Base-by-base conservation (phyloP, 2,113 vertebrate species). In the Limanda limanda region DNA sequence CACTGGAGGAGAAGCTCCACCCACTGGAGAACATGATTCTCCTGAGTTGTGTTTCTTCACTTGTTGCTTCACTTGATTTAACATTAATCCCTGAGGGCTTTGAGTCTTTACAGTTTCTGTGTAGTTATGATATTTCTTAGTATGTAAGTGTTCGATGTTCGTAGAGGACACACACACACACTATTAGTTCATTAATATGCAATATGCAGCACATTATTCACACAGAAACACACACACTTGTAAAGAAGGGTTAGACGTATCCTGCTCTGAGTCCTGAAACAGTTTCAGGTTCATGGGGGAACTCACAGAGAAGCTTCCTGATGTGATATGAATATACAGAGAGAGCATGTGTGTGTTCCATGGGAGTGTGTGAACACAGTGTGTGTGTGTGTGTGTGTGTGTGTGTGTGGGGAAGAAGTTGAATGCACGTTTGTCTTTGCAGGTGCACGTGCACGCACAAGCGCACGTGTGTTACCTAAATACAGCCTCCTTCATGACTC, bases 241-340 rank as follows among this genome's bases (percentile, higher is more conserved):
- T 42, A 68, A 6, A 68, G 31, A 75, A 67, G 68, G 88, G 78
- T 85, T 75, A 71, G 81, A 80, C 71, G 79, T 62, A 78, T 88
- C 45, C 80, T 35, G 82, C 78, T 87, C 63, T 67, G 14, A 68
- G 82, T 82, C 78, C 75, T 76, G 84, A 87, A 87, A 87, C 84
- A 88, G 89, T 93, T 86, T 89, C 27, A 58, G 79, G 77, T 81
- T 86, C 90, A 90, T 92, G 81, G 81, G 91, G 68, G 64, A 82
- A 87, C 78, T 77, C 70, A 72, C 76, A 74, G 79, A 78, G 71
- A 68, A 77, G 83, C 74, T 79, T 76, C 71, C 54, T 62, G 71
- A 54, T 56, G 3, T 51, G 45, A 35, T 68, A 24, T 21, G 18
- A 40, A 18, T 51, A 8, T 7, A 51, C 65, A 66, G 56, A 31